Evolutionary conservation across 2,797 vertebrate species (phyloP).

Genomic region (Cirrhinus molitorella): DNA sequence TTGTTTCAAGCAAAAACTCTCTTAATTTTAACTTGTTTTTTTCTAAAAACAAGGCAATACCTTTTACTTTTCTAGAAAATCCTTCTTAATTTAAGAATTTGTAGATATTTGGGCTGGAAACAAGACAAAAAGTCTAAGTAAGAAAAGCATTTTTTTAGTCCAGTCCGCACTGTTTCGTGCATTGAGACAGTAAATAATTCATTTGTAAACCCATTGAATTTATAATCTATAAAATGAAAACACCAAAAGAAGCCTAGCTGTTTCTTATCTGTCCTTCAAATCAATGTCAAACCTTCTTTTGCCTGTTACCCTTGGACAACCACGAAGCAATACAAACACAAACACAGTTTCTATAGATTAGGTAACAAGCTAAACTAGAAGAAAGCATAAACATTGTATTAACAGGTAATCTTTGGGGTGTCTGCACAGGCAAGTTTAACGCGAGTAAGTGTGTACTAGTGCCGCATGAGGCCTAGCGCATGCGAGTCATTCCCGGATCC

Average conservation of each 20-base stretch:
- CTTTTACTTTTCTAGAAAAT: no score
- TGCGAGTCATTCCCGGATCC: background rate
- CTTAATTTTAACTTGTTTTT: no score
- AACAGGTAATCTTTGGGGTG: background rate
- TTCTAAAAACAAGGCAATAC: no score
- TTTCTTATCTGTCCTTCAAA: conserved; percentile 2
- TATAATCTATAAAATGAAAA: background rate
- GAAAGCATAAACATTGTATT: no score
- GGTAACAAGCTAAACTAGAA: background rate
- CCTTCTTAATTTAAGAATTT: no score
- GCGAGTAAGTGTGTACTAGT: background rate
- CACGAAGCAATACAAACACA: background rate
- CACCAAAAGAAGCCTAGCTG: no score
- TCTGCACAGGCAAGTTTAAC: background rate
- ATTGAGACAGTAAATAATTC: background rate
- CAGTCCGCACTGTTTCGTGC: background rate
- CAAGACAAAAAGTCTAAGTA: no score
- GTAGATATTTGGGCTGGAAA: no score
- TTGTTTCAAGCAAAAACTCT: no score
- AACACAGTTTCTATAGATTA: background rate
- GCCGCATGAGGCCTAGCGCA: background rate
- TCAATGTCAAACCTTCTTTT: background rate
- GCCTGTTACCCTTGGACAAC: background rate
- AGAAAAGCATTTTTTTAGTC: no score
- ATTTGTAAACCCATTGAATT: no score